A percentile compares a stretch with the other conserved stretches of the same genome.
phyloP scores from a whole-genome alignment of 2,113 vertebrate genomes.

The Chloebia gouldiae region DNA sequence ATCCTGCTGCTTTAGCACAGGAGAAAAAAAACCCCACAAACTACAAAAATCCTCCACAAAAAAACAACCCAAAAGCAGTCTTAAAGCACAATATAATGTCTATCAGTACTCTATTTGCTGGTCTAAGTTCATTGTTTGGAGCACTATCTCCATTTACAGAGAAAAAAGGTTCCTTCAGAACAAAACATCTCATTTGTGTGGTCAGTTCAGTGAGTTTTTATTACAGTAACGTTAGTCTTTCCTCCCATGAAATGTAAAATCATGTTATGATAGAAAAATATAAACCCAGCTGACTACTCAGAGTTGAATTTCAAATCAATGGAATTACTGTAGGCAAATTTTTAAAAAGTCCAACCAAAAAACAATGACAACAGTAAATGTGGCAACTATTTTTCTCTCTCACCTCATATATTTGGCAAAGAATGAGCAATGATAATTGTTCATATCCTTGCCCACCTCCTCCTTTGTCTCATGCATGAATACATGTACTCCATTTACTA shows the following conservation, averaged over 20 bases:
- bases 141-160: neutral
- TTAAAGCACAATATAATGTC: neutral
- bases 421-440: neutral
- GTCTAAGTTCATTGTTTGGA: neutral
- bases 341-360: neutral
- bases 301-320: neutral
- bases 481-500: neutral
- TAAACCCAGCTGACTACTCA: neutral
- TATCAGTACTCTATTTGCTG: neutral
- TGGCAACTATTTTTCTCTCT: neutral
- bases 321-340: neutral
- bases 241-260: neutral
- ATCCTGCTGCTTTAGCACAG: neutral
- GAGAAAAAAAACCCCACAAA: neutral
- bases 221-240: neutral
- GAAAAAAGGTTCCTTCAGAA: neutral
- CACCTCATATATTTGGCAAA: neutral
- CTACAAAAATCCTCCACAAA: neutral
- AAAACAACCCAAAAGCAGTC: rapidly evolving
- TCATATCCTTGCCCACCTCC: neutral
- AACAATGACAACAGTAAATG: neutral
- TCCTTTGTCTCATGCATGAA: neutral
- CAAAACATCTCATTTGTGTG: neutral
- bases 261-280: neutral
- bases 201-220: neutral